Base-by-base conservation (phyloP, 2,888 invertebrate genomes). In the Cantharis rufa region DNA sequence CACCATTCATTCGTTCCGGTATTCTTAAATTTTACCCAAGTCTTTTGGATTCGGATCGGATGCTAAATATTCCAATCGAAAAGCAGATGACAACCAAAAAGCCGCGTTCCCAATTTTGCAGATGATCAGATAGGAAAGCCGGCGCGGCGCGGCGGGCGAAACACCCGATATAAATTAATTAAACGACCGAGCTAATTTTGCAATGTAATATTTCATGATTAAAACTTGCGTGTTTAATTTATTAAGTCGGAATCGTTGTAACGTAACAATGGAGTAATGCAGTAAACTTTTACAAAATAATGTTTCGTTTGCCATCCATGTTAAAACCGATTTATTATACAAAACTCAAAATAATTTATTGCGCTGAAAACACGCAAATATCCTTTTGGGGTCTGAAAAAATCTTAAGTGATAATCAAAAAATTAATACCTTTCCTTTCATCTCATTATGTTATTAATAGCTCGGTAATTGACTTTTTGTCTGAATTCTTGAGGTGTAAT, bases 261-360 rank as follows among this genome's bases (percentile, higher is more conserved):
- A 71, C 28, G 15, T 21, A 21, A 70, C 48, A 48, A 48, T 48
- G 48, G 70, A 11, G 70, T 71, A 78, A 76, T 79, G 75, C 74
- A 77, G 77, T 75, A 62, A 48, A 77, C 71, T 77, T 75, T 80
- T 77, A 75, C 77, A 70, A 48, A 75, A 82, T 82, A 84, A 84
- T 84, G 83, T 84, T 83, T 83, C 83, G 83, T 84, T 84, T 84
- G 84, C 83, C 84, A 83, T 83, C 83, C 82, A 82, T 82, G 79
- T 82, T 81, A 83, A 24, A 84, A 83, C 82, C 84, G 83, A 84
- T 84, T 82, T 84, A 84, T 84, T 84, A 84, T 84, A 80, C 79
- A 78, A 84, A 84, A 84, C 81, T 81, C 77, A 74, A 70, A 73
- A 81, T 83, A 84, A 85, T 85, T 85, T 85, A 85, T 85, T 80